Evolutionary conservation across 2,113 vertebrate genomes (phyloP).

Genomic region (Aspidoscelis tigris): DNA sequence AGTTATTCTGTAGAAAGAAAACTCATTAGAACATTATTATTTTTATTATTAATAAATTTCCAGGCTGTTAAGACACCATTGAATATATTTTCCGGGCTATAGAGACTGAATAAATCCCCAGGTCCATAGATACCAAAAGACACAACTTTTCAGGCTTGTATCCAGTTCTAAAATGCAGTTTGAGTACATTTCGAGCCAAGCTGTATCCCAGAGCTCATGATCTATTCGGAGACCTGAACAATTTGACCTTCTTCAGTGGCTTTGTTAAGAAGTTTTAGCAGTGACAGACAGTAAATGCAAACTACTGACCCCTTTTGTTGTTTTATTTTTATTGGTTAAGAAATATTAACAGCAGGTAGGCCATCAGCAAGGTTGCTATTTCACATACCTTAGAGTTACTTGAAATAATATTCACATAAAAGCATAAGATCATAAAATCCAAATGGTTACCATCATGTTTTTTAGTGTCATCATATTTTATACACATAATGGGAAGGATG

Average conservation of each 20-base stretch:
- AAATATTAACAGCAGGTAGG: neutral
- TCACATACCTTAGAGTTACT: neutral
- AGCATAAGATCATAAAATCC: no score
- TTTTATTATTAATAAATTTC: neutral
- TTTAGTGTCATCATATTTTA: no score
- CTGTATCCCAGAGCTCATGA: neutral
- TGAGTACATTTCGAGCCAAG: neutral
- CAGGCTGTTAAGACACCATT: neutral
- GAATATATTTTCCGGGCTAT: no score
- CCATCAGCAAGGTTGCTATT: neutral
- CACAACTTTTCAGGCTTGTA: neutral
- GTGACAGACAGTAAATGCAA: neutral
- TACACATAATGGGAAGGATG: no score
- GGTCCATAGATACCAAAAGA: neutral
- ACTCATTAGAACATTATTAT: slow-evolving; percentile 6
- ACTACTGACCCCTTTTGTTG: neutral
- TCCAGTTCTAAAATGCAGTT: neutral
- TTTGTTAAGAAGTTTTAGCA: neutral
- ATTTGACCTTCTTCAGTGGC: neutral
- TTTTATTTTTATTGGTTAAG: no score
- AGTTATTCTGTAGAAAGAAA: neutral
- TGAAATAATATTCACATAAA: no score
- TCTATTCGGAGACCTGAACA: neutral
- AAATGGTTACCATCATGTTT: no score
- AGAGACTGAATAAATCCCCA: no score